Base-by-base conservation (phyloP, 2,113 vertebrate species). In the Archocentrus centrarchus region DNA sequence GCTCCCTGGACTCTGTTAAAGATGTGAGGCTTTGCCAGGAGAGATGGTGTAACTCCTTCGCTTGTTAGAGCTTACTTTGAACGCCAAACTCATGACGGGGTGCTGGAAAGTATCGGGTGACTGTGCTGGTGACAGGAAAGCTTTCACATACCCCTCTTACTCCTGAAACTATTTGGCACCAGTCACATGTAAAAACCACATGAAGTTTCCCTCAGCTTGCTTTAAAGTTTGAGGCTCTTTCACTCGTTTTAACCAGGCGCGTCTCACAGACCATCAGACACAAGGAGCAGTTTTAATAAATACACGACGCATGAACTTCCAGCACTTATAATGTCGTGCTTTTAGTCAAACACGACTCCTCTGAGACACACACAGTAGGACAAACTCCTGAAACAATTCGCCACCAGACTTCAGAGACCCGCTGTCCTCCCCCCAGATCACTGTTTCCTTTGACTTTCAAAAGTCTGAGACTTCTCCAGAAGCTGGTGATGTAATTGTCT, bases 401-500 rank as follows among this genome's bases (percentile, higher is more conserved):
- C 64, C 70, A 37, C 32, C 35, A 32, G 50, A 32, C 66, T 57
- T 63, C 39, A 73, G 57, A 55, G 58, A 18, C 41, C 57, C 37
- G 61, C 55, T 20, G 53, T 57, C 60, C 50, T 27, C 57, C 11
- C 13, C 68, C 59, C 77, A 20, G 13, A 61, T 8, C 53, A 37
- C 47, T 35, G 59, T 27, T 81, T 79, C 70, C 53, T 57, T 30
- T 61, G 1, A 62, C 82, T 80, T 70, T 37, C 30, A 60, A 75
- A 75, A 77, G 80, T 81, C 4, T 8, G 59, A 61, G 57, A 32
- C 55, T 41, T 24, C 59, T 89, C 88, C 61, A 44, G 64, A 35
- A 79, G 81, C 27, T 2, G 17, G 35, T 81, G 80, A 86, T 57
- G 85, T 84, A 24, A 83, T 37, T 1, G 57, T 90, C 75, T 81